Conservation (phyloP, 1,140 invertebrate genomes). For the Lepidurus packardi region DNA sequence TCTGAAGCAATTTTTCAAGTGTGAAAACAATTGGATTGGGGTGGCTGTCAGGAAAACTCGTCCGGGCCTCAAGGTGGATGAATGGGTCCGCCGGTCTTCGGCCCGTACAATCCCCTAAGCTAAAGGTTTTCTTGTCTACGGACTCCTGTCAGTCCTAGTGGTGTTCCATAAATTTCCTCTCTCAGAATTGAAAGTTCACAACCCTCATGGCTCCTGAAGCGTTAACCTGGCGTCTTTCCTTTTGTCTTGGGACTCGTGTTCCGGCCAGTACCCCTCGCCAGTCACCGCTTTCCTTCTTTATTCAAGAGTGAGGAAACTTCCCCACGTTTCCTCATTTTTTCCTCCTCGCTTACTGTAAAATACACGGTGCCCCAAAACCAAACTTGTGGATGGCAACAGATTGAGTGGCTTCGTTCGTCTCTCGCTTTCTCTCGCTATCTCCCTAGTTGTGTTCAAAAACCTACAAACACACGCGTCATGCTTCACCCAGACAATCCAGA, state of each 20-base stretch:
- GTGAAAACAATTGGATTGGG: background rate
- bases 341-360: too few relatives aligned
- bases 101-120: conserved; percentile 1
- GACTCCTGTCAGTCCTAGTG: background rate
- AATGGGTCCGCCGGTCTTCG: background rate
- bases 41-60: background rate
- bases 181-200: background rate
- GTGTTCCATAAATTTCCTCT: background rate
- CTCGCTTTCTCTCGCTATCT: too few relatives aligned
- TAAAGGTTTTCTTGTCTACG: background rate
- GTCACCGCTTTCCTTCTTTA: background rate
- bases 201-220: conserved; percentile 16
- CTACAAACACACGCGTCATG: background rate
- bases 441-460: background rate
- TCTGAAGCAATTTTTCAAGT: background rate
- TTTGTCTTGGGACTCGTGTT: conserved; percentile 18
- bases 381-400: background rate
- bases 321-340: too few relatives aligned
- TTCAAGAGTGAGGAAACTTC: background rate
- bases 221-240: conserved; percentile 14
- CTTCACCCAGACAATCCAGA: background rate
- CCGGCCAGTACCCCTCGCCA: background rate
- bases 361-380: too few relatives aligned
- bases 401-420: background rate
- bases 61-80: background rate